These are phyloP conservation scores for Odobenus rosmarus DNA, from an alignment of 2,113 vertebrate genomes.

Conservation along the genomic window DNA sequence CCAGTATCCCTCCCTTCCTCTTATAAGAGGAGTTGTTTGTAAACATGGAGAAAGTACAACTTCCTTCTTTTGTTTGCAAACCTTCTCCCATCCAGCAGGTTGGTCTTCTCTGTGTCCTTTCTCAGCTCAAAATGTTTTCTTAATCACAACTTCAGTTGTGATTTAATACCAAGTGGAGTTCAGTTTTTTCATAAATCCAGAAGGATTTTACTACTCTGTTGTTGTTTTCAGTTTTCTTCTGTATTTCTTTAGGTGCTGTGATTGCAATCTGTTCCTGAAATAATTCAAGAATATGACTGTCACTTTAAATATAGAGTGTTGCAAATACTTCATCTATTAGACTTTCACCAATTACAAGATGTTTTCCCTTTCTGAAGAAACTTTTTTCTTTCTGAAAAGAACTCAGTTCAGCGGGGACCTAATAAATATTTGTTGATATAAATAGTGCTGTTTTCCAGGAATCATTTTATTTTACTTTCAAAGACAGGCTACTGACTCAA, in stretches of 20 bases:
- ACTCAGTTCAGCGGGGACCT: background rate
- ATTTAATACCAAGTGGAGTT: background rate
- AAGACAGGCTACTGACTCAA: background rate
- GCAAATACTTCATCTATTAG: background rate
- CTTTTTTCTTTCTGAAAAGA: background rate
- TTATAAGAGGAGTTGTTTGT: background rate
- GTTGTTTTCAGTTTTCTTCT: background rate
- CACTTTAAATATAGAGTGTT: background rate
- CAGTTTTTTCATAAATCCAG: background rate
- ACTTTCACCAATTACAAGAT: background rate
- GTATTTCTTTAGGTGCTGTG: background rate
- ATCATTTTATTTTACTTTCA: slow-evolving; percentile 13
- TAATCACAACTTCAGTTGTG: background rate
- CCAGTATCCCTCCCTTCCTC: background rate
- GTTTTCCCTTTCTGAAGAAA: background rate
- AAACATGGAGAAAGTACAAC: background rate
- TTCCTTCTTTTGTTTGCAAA: background rate
- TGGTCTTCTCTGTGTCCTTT: background rate
- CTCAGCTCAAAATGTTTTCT: background rate
- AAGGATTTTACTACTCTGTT: background rate
- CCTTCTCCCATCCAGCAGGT: background rate
- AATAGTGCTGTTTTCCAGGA: background rate
- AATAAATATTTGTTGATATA: background rate
- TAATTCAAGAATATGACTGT: background rate
- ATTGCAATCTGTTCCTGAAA: background rate